Evolutionary conservation across 2,113 vertebrate species (phyloP), one percentile per base, ranked within the genome.

Genomic region (Cochlearius cochlearius): DNA sequence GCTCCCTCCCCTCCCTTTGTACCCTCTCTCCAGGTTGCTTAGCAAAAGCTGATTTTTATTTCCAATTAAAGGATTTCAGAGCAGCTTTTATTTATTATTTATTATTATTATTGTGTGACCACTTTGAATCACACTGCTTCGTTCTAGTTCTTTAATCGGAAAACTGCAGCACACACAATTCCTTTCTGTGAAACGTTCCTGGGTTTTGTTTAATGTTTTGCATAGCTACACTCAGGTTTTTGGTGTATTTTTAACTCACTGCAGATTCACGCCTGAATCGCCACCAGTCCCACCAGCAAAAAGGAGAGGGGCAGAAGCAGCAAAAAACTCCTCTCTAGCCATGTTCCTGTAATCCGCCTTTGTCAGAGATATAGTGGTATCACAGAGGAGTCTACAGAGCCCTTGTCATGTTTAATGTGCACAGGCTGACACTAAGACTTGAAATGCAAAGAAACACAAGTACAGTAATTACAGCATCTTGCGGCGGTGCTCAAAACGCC

Each of bases 11-110:
- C 29, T 75, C 49, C 15, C 55, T 94, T 95, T 96, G 90, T 96
- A 96, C 62, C 63, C 80, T 95, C 92, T 95, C 94, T 94, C 86
- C 53, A 95, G 92, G 94, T 97, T 91, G 95, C 93, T 97, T 96
- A 97, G 89, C 89, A 89, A 94, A 96, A 95, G 89, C 87, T 95
- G 95, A 95, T 94, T 95, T 95, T 95, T 94, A 93, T 92, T 97
- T 95, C 95, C 84, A 97, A 95, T 97, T 96, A 97, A 92, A 95
- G 92, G 8, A 86, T 87, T 97, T 94, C 84, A 82, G 78, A 86
- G 34, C 45, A 88, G 89, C 66, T 94, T 92, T 90, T 97, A 96
- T 96, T 96, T 95, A 95, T 96, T 96, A 87, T 88, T 96, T 95
- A 92, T 96, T 92, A 41, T 90, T 69, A 45, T 71, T 95, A 50